Base-by-base conservation (phyloP, 2,797 vertebrate species). In the Myioborus miniatus region DNA sequence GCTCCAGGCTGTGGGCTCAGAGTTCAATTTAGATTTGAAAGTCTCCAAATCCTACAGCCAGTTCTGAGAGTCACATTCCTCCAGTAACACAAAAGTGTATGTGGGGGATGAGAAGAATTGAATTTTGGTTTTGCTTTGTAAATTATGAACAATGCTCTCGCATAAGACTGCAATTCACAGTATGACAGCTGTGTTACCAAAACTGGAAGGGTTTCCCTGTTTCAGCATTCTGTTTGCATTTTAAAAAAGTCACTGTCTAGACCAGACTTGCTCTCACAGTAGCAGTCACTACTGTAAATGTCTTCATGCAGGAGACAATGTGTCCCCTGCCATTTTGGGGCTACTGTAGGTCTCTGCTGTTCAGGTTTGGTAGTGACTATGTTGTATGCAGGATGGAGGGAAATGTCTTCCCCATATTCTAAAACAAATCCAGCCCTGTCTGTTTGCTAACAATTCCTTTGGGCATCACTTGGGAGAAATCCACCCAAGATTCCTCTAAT, bases 171-270 rank as follows among this genome's bases (percentile, higher is more conserved):
- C 68, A 91, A 88, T 88, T 91, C 94, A 76, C 47, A 77, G 86
- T 39, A 60, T 70, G 79, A 94, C 94, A 97, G 91, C 94, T 96
- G 94, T 70, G 89, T 93, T 96, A 89, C 77, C 85, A 79, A 93
- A 94, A 95, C 84, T 93, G 94, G 94, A 96, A 94, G 85, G 89
- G 49, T 63, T 94, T 95, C 74, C 91, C 80, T 82, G 43, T 88
- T 90, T 90, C 80, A 91, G 83, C 89, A 91, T 79, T 92, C 84
- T 94, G 85, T 43, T 90, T 71, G 67, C 80, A 76, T 79, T 94
- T 82, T 3, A 84, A 90, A 94, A 83, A 92, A 90, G 86, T 69
- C 82, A 86, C 76, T 77, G 80, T 79, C 63, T 94, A 95, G 79
- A 93, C 67, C 74, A 87, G 64, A 75, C 89, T 95, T 84, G 37